Conservation (phyloP, 2,888 invertebrate genomes). For the Luperina nickerlii region DNA sequence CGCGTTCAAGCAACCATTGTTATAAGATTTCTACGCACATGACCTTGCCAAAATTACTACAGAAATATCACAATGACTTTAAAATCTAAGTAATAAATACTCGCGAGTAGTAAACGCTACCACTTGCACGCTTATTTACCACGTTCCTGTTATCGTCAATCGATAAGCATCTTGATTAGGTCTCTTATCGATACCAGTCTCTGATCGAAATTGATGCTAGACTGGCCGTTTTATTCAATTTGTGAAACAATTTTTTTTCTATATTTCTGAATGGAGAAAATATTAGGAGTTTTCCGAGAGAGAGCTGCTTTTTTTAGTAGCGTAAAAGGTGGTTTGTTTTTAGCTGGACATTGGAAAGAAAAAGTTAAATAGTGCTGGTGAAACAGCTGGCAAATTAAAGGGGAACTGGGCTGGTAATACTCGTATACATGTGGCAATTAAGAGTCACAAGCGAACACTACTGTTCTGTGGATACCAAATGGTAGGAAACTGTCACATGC, state of each 20-base stretch:
- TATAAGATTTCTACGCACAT: too few relatives aligned
- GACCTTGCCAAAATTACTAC: not conserved
- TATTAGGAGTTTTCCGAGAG: too few relatives aligned
- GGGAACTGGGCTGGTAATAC: not conserved
- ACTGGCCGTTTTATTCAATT: not conserved
- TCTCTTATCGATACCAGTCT: slow-evolving; percentile 45
- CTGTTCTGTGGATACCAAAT: not conserved
- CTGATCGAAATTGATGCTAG: slow-evolving; percentile 28
- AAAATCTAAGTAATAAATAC: slow-evolving; percentile 31
- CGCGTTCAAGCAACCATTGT: not conserved
- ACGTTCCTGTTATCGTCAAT: slow-evolving; percentile 44
- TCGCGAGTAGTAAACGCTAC: slow-evolving; percentile 24
- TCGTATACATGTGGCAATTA: too few relatives aligned
- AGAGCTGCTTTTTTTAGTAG: not conserved
- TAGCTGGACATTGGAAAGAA: not conserved
- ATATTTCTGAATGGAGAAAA: not conserved
- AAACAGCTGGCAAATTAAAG: not conserved
- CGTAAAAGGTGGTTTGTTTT: too few relatives aligned
- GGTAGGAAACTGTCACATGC: not conserved
- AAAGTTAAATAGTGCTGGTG: too few relatives aligned
- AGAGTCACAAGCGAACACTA: too few relatives aligned
- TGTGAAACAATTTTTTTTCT: not conserved
- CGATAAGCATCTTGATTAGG: slow-evolving; percentile 60
- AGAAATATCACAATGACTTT: slow-evolving; percentile 1
- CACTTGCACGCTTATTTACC: slow-evolving; percentile 33